These are phyloP conservation scores for Alloscopus bannaensis DNA, from an alignment of 2,888 invertebrate genomes.

Conservation along the genomic window DNA sequence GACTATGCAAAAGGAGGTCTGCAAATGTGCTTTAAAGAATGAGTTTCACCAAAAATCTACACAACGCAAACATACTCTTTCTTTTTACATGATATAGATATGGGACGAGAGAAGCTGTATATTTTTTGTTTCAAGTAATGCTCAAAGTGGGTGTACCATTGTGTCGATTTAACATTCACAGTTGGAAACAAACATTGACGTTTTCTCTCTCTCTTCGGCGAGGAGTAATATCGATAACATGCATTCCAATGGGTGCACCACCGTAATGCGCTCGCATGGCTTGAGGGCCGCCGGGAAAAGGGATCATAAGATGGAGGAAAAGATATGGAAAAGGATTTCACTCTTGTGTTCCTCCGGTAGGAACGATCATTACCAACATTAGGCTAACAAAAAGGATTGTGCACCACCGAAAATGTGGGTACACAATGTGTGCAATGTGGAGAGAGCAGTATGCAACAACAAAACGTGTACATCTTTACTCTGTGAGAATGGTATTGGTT, in stretches of 20 bases:
- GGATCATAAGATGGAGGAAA: conserved; percentile 26
- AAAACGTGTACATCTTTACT: not conserved
- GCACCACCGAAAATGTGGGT: too few relatives aligned
- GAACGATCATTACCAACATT: conserved; percentile 53
- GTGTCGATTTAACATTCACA: conserved; percentile 57
- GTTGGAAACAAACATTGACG: conserved; percentile 48
- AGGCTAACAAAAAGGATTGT: too few relatives aligned
- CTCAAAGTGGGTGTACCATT: conserved; percentile 48
- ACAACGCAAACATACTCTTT: conserved; percentile 21
- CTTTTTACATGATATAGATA: too few relatives aligned
- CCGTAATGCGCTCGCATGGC: not conserved
- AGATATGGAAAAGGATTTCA: conserved; percentile 23
- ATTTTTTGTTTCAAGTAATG: conserved; percentile 25
- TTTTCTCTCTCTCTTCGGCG: conserved; percentile 31
- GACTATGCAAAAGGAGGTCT: not conserved
- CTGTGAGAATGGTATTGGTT: too few relatives aligned
- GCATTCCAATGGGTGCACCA: too few relatives aligned
- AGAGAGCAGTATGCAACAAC: too few relatives aligned
- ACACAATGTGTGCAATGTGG: too few relatives aligned
- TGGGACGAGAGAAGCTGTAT: too few relatives aligned
- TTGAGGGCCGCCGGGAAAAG: conserved; percentile 23
- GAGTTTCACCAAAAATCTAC: conserved; percentile 15
- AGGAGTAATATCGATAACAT: conserved; percentile 45
- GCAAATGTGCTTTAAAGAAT: conserved; percentile 7
- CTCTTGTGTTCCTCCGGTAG: conserved; percentile 4